Conservation (phyloP, 1,140 invertebrate genomes). For the Bombus impatiens region DNA sequence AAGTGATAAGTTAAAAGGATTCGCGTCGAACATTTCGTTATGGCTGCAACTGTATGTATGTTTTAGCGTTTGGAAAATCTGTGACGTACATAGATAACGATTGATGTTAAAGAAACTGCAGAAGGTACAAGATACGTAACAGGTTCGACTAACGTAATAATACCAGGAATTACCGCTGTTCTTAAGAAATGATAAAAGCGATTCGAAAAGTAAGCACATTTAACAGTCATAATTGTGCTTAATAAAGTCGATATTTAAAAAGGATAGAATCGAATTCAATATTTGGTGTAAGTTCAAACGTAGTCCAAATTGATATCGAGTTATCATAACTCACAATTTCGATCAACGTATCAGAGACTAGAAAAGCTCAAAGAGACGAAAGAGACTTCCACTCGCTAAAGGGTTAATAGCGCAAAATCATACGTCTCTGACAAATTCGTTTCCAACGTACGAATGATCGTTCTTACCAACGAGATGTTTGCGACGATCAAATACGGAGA, state of each 20-base stretch:
- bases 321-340: not conserved
- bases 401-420: not conserved
- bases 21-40: not conserved
- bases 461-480: not conserved
- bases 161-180: too few species aligned
- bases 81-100: too few species aligned
- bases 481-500: not conserved
- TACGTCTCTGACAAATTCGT: not conserved
- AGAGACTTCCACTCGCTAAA: not conserved
- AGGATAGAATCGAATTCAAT: fast-evolving
- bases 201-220: too few species aligned
- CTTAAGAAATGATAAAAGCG: too few species aligned
- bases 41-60: not conserved
- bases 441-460: not conserved
- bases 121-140: not conserved
- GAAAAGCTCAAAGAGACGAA: not conserved
- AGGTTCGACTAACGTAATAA: too few species aligned
- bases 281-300: not conserved
- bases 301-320: not conserved
- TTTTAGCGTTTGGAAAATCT: not conserved
- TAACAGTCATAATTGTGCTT: too few species aligned
- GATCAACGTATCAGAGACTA: not conserved
- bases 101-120: not conserved
- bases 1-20: not conserved
- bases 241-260: not conserved